Evolutionary conservation across 1,140 invertebrate species (phyloP).

Genomic region (Parasteatoda tepidariorum): DNA sequence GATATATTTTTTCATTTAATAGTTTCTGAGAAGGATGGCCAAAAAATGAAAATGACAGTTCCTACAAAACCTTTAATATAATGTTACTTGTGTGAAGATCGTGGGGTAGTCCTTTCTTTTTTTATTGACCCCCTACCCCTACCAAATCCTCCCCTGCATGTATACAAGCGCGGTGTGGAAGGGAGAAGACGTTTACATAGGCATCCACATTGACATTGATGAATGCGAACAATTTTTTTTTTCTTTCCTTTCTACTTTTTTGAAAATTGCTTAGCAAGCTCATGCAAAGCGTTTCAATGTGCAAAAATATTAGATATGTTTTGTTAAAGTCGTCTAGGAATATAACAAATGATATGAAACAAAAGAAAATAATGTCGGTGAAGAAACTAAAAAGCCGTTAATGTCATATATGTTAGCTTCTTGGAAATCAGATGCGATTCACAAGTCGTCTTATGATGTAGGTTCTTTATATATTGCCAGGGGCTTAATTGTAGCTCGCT

Average conservation of each 20-base stretch:
- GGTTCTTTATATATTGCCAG: background rate
- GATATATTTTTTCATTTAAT: constrained; percentile 59
- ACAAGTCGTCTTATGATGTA: background rate
- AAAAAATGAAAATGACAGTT: constrained; percentile 59
- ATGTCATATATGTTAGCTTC: background rate
- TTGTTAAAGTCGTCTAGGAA: background rate
- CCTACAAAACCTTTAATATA: constrained; percentile 54
- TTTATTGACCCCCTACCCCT: background rate
- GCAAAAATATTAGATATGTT: constrained; percentile 37
- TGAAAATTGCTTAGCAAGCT: constrained; percentile 34
- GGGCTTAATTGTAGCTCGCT: background rate
- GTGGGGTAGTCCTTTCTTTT: constrained; percentile 38
- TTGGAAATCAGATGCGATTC: background rate
- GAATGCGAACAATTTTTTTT: constrained; percentile 45
- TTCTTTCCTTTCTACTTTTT: background rate
- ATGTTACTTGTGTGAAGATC: constrained; percentile 53
- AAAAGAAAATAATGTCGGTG: background rate
- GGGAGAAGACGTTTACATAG: constrained; percentile 42
- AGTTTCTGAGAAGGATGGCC: constrained; percentile 56
- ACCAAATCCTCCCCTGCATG: background rate
- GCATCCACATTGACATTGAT: constrained; percentile 44
- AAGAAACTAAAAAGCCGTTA: background rate
- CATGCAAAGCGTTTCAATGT: constrained; percentile 57
- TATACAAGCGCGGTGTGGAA: background rate
- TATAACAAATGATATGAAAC: background rate